phyloP scores from a whole-genome alignment of 2,888 invertebrate genomes.

The Caenorhabditis sulstoni region DNA sequence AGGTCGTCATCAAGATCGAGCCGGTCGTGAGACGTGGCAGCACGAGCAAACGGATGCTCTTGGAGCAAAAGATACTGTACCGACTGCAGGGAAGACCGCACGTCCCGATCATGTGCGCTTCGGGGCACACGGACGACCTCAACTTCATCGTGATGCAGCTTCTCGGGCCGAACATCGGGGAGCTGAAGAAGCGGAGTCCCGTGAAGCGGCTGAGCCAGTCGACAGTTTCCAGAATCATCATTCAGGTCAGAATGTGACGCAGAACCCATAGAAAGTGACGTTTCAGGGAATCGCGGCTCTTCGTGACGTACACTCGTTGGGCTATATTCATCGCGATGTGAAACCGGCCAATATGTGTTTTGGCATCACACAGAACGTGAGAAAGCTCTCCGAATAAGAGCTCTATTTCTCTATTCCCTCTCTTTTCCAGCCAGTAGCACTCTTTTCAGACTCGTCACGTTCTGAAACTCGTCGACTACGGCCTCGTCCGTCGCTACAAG shows the following conservation, averaged over 20 bases:
- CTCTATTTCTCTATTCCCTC: not conserved
- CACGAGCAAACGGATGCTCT: constrained; percentile 66
- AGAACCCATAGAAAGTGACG: not conserved
- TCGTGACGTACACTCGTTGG: constrained; percentile 70
- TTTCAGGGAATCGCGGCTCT: constrained; percentile 71
- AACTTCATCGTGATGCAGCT: constrained; percentile 71
- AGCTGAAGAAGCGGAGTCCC: constrained; percentile 69
- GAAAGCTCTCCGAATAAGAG: constrained; percentile 20
- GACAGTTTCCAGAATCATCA: constrained; percentile 66
- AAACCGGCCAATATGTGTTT: constrained; percentile 76
- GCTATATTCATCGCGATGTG: constrained; percentile 74
- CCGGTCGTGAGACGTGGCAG: constrained; percentile 60
- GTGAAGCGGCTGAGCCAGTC: constrained; percentile 61
- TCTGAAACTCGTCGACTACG: constrained; percentile 66
- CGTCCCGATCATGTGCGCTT: constrained; percentile 57
- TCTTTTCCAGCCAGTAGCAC: not conserved
- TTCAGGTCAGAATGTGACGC: constrained; percentile 56
- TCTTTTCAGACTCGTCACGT: constrained; percentile 63
- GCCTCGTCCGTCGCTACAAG: constrained; percentile 66
- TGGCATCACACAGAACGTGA: constrained; percentile 67
- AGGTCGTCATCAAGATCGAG: constrained; percentile 70
- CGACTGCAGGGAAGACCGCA: constrained; percentile 66
- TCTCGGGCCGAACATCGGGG: constrained; percentile 70
- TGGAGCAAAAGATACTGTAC: constrained; percentile 69
- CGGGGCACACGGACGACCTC: constrained; percentile 57